Base-by-base conservation (phyloP, 2,888 invertebrate species). In the Glyphotaelius pellucidus region DNA sequence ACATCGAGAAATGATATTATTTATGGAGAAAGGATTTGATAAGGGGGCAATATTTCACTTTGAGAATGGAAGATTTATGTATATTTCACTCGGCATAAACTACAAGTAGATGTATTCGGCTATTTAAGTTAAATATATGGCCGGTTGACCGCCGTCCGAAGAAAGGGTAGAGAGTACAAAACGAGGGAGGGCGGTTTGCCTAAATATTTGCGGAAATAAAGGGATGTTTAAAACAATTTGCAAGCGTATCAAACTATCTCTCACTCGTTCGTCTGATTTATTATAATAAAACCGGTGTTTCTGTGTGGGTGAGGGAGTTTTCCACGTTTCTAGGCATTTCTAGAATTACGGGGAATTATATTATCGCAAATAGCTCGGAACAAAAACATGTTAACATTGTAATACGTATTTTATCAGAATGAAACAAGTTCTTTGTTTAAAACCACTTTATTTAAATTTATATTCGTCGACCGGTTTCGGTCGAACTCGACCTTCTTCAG, bases 51-150 rank as follows among this genome's bases (percentile, higher is more conserved):
- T 67, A 67, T 67, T 67, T 67, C 67, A 67, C 67, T 25, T 25
- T 25, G 67, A 67, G 67, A 67, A 67, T 67, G 67, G 67, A 67
- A 67, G 67, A 67, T 67, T 67, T 67, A 67, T 67, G 67, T 67
- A 67, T 67, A 67, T 67, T 67, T 67, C 67, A 25, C 2, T 67
- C 67, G 67, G 25, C 25, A 9, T 67, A 67, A 67, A 67, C 67
- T 67, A 67, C 25, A 1, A n/a, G 25, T 67, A n/a, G 67, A 67
- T 67, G 67, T 67, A 67, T 67, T 25, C 25, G 67, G 67, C 67
- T 9, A 67, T 52, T 87, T n/a, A 87, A 89, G 88, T 89, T 79
- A 89, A 89, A 89, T 89, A 79, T 89, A 89, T 79, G 79, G 87
- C 67, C 47, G 80, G 91, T 79, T 67, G 86, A 80, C 86, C 86